phyloP scores from a whole-genome alignment of 2,113 vertebrate genomes.

The Burhinus bistriatus region DNA sequence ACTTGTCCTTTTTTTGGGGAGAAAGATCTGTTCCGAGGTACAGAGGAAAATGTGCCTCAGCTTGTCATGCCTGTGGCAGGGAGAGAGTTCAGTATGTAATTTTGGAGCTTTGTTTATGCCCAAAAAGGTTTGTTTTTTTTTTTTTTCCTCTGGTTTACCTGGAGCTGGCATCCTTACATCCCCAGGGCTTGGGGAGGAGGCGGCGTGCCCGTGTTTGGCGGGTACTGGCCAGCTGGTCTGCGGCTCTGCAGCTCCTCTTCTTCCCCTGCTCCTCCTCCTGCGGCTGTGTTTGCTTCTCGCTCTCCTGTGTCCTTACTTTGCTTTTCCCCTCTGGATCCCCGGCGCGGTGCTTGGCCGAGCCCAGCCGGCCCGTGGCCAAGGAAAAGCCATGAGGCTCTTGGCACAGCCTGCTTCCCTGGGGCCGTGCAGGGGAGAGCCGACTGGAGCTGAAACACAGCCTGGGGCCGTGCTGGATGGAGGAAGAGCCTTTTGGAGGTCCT shows the following conservation, averaged over 20 bases:
- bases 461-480: background rate
- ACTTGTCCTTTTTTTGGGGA: background rate
- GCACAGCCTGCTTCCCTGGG: background rate
- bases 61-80: background rate
- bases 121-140: accelerated
- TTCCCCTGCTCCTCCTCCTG: background rate
- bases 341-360: background rate
- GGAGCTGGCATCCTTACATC: background rate
- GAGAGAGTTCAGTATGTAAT: accelerated
- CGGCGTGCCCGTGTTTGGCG: accelerated
- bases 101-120: background rate
- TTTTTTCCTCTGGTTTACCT: background rate
- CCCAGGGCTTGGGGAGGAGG: background rate
- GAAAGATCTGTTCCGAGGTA: accelerated
- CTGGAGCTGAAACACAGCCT: background rate
- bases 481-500: background rate
- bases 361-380: background rate
- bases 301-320: constrained; percentile 1
- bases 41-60: background rate
- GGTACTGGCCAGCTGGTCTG: background rate
- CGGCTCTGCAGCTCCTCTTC: background rate
- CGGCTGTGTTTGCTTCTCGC: background rate
- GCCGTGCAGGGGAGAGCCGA: background rate
- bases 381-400: background rate
- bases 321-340: background rate